Evolutionary conservation across 2,888 invertebrate species (phyloP), one percentile per base, ranked within the genome.

Genomic region (Sthenelais limicola): DNA sequence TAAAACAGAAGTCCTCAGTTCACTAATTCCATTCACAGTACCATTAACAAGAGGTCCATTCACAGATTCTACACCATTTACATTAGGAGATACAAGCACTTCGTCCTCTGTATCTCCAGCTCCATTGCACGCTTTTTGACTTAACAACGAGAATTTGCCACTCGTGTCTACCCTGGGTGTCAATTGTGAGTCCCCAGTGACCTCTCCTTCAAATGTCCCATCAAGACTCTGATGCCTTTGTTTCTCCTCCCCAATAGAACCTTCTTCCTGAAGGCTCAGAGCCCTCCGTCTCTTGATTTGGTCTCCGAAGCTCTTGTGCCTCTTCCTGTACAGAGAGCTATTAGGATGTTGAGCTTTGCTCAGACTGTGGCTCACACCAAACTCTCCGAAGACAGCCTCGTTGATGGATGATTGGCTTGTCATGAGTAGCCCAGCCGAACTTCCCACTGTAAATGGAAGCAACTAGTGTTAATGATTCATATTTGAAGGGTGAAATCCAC

Each of bases 371-470:
- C 78, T 75, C 43, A 77, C 71, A 7, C 74, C 73, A 28, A 76
- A 76, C 24, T 74, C 76, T 12, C 51, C 52, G 30, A 74, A 72
- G 12, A 69, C 62, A 56, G 77, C 78, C 52, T 79, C 77, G 35
- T 82, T 80, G 35, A 84, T 67, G 32, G 80, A 78, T 7, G 80
- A 78, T 68, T 81, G 79, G 76, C 84, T 85, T 21, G 89, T 88
- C 84, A 91, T 91, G 68, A 91, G 84, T 47, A 91, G 82, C 1
- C 91, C 91, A 30, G 91, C 91, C 78, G 90, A 89, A 78, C 86
- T 88, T 38, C 87, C 87, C 77, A 87, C 84, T 84, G 73, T 26
- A 69, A 62, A 21, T 28, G 18, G 26, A 26, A 26, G 51, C 43
- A 43, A 43, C 43, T 15, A 9, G n/a, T n/a, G n/a, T n/a, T n/a